Conservation (phyloP, 1,140 invertebrate genomes). For the Hylyphantes graminicola region DNA sequence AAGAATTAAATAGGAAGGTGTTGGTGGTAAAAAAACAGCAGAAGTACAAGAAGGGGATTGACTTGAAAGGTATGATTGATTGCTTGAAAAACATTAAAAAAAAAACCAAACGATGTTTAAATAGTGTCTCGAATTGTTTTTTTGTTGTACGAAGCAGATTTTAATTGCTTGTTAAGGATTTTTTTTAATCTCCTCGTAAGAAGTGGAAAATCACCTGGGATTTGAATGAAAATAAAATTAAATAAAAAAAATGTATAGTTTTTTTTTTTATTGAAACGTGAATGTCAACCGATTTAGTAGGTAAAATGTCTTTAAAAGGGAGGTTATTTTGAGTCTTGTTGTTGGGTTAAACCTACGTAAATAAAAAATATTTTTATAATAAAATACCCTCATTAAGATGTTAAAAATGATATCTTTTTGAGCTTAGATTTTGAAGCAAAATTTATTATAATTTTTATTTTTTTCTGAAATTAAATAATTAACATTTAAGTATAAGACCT, state of each 20-base stretch:
- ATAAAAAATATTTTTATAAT: too few relatives aligned
- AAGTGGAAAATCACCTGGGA: neutral
- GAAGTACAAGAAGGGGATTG: neutral
- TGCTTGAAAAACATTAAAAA: neutral
- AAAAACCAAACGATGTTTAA: neutral
- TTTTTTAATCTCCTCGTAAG: neutral
- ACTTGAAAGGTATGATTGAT: constrained; percentile 21
- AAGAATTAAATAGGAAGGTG: too few relatives aligned
- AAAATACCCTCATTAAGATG: too few relatives aligned
- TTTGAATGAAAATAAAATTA: constrained; percentile 6
- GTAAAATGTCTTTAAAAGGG: too few relatives aligned
- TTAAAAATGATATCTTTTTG: too few relatives aligned
- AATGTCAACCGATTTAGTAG: too few relatives aligned
- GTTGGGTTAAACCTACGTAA: too few relatives aligned
- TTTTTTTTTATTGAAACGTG: neutral
- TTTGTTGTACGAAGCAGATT: constrained; percentile 1
- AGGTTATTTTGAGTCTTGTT: too few relatives aligned
- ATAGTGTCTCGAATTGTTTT: neutral
- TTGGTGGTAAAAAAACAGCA: neutral
- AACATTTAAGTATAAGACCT: too few relatives aligned
- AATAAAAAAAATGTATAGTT: neutral
- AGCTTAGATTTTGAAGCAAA: too few relatives aligned
- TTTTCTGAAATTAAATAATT: too few relatives aligned
- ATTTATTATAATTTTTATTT: too few relatives aligned
- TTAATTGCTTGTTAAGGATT: constrained; percentile 25